A percentile compares a stretch with the other conserved stretches of the same genome.
Conservation (phyloP, 2,113 vertebrate genomes). For the Conger conger region DNA sequence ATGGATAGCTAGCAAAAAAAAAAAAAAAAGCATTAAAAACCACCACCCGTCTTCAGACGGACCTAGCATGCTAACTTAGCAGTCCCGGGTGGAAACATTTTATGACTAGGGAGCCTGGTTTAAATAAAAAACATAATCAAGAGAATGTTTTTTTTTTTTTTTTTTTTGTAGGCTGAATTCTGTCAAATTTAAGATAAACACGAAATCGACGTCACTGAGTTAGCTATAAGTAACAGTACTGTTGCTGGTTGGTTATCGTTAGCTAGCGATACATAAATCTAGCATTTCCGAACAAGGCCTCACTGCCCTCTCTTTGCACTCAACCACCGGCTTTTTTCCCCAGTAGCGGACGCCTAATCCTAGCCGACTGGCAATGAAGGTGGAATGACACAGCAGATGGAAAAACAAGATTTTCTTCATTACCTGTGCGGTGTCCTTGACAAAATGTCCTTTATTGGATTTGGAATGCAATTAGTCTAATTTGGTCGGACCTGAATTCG, state of each 20-base stretch:
- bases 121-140: no score
- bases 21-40: background rate
- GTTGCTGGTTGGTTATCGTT: background rate
- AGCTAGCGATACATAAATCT: background rate
- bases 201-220: background rate
- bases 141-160: background rate
- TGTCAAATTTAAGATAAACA: background rate
- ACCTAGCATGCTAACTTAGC: background rate
- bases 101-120: background rate
- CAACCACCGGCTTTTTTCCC: constrained; percentile 28
- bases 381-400: constrained; percentile 27
- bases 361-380: constrained; percentile 22
- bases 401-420: background rate
- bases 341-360: constrained; percentile 27
- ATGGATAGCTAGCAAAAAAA: background rate
- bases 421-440: constrained; percentile 16
- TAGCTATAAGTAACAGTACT: background rate
- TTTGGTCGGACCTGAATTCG: constrained; percentile 83
- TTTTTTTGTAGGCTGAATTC: background rate
- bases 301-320: background rate
- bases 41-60: background rate
- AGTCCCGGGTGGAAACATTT: background rate
- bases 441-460: background rate
- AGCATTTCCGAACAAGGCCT: constrained; percentile 12
- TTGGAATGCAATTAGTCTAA: constrained; percentile 14